Evolutionary conservation across 2,113 vertebrate genomes (phyloP), one percentile per base, ranked within the genome.

Genomic region (Thymallus thymallus): DNA sequence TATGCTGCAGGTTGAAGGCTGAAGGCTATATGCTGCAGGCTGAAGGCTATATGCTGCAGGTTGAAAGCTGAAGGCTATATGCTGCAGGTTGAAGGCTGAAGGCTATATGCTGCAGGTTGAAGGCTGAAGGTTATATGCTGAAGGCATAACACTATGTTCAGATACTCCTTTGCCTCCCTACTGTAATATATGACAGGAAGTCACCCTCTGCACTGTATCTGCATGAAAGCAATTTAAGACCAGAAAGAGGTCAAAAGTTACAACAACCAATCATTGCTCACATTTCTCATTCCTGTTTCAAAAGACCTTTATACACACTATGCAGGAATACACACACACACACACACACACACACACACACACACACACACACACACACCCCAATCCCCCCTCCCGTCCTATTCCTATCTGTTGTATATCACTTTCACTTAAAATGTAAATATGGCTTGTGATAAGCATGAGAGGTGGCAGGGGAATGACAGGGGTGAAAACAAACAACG

Each of bases 401-500:
- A 60, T 82, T 64, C 64, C 3, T 66, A 75, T 72, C 62, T 3
- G 18, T 69, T 68, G 48, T 56, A 74, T 20, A 24, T 78, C 69
- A 24, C 78, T 76, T 76, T 77, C 73, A 73, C 71, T 32, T 60
- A 10, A 56, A 68, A 83, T 72, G 56, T 73, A 45, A 75, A 71
- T 48, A 23, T 60, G 73, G 60, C 46, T 75, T 20, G 30, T 20
- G 83, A 85, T 83, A 78, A 82, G 81, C 41, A 24, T 77, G 83
- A 89, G 77, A 74, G 82, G 82, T 82, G 85, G 83, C 87, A 84
- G 84, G 86, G 51, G 80, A 41, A 78, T 84, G 86, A 83, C 82
- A 75, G 80, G 22, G 56, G 24, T 22, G 10, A 77, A 77, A 82
- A 82, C 75, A 82, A 79, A 41, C 76, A 29, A 35, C 13, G 46